These are phyloP conservation scores for Listrodromus nycthemerus DNA, from an alignment of 2,888 invertebrate genomes.

Conservation along the genomic window DNA sequence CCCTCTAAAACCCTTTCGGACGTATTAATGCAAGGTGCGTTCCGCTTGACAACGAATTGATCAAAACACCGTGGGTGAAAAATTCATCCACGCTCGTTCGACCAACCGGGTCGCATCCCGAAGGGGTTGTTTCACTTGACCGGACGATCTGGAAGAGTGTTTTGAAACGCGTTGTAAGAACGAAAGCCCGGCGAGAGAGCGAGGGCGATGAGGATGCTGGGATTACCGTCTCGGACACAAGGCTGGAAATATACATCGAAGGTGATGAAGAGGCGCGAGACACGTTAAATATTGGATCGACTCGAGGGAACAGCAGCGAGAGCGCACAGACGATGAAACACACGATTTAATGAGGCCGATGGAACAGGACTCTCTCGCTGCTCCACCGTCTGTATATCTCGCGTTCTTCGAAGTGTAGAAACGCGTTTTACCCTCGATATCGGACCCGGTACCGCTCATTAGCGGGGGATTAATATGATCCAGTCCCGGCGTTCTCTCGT, in stretches of 20 bases:
- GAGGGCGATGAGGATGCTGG: neutral
- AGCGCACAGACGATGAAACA: conserved; percentile 54
- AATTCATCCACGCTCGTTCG: neutral
- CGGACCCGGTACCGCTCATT: conserved; percentile 76
- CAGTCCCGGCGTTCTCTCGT: conserved; percentile 67
- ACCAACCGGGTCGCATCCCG: neutral
- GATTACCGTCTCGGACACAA: conserved; percentile 32
- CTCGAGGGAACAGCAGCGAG: conserved; percentile 69
- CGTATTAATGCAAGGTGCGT: conserved; percentile 34
- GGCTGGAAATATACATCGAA: conserved; percentile 74
- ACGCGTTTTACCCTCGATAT: conserved; percentile 62
- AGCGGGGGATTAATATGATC: conserved; percentile 83
- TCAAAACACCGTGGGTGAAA: conserved; percentile 14
- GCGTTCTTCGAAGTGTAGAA: conserved; percentile 64
- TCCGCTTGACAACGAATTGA: conserved; percentile 2
- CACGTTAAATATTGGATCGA: conserved; percentile 81
- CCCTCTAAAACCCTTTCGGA: conserved; percentile 32
- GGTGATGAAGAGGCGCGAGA: conserved; percentile 78
- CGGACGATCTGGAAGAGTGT: conserved; percentile 48
- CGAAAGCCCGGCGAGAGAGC: conserved; percentile 32
- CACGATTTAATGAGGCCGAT: conserved; percentile 68
- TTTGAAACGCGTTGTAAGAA: conserved; percentile 44
- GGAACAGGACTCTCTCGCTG: conserved; percentile 40
- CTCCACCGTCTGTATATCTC: conserved; percentile 50
- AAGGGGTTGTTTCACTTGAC: conserved; percentile 10